A percentile compares a stretch with the other conserved stretches of the same genome.
Evolutionary conservation across 2,797 vertebrate species (phyloP).

Genomic region (Paedocypris micromegethes): DNA sequence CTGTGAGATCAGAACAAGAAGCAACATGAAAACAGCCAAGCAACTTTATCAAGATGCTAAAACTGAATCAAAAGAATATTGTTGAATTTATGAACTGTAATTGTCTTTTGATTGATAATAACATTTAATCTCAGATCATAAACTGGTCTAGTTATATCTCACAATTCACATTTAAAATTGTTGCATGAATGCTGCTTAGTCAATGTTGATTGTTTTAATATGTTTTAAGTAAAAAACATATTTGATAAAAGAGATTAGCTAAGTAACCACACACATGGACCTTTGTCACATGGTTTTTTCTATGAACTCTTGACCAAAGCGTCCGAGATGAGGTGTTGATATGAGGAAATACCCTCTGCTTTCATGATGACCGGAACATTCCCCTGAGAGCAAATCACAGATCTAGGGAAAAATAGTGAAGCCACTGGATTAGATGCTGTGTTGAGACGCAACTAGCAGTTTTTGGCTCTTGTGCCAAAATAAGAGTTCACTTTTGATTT

Average conservation of each 20-base stretch:
- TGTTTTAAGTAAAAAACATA: slow-evolving; percentile 25
- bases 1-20: no score
- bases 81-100: no score
- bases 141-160: no score
- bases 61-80: no score
- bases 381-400: slow-evolving; percentile 47
- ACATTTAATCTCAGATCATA: no score
- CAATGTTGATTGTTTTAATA: slow-evolving; percentile 5
- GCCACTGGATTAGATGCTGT: slow-evolving; percentile 43
- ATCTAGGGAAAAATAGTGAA: slow-evolving; percentile 26
- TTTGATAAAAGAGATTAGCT: slow-evolving; percentile 36
- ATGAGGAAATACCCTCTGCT: slow-evolving; percentile 58
- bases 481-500: slow-evolving; percentile 64
- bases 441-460: slow-evolving; percentile 51
- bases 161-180: not conserved
- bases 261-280: slow-evolving; percentile 3
- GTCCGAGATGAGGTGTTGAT: slow-evolving; percentile 52
- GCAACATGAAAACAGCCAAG: no score
- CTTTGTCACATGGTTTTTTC: slow-evolving; percentile 20
- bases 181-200: slow-evolving; percentile 19
- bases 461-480: slow-evolving; percentile 58
- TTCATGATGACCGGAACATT: slow-evolving; percentile 51
- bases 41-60: no score
- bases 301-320: slow-evolving; percentile 26
- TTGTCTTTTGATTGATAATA: no score